Conservation (phyloP, 2,888 invertebrate species). For the Agrochola litura region DNA sequence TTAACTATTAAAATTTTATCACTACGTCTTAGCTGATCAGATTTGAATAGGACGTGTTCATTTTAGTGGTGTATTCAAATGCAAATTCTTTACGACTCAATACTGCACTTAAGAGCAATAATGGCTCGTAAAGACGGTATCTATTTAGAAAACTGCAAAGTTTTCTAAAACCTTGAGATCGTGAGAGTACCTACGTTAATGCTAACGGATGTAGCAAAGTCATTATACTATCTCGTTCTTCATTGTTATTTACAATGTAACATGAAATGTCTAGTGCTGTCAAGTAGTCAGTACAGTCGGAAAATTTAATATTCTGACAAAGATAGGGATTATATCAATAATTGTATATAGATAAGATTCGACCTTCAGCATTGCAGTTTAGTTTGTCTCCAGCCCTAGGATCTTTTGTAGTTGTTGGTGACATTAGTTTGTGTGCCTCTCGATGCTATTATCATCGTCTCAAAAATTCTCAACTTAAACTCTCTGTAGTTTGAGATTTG, state of each 20-base stretch:
- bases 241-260: slow-evolving; percentile 26
- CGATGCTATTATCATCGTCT: neutral
- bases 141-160: slow-evolving; percentile 54
- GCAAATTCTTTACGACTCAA: slow-evolving; percentile 48
- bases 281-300: neutral
- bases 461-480: slow-evolving; percentile 1
- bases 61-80: slow-evolving; percentile 48
- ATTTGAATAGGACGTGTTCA: slow-evolving; percentile 41
- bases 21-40: slow-evolving; percentile 17
- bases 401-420: neutral
- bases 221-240: slow-evolving; percentile 26
- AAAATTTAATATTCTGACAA: slow-evolving; percentile 7
- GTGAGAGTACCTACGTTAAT: slow-evolving; percentile 25
- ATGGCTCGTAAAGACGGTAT: slow-evolving; percentile 38
- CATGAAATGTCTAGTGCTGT: neutral
- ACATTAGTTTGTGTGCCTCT: neutral
- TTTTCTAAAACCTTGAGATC: slow-evolving; percentile 51
- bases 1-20: slow-evolving; percentile 35
- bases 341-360: neutral
- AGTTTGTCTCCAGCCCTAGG: neutral
- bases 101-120: slow-evolving; percentile 38
- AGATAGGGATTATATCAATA: neutral
- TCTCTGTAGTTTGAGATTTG: slow-evolving; percentile 24
- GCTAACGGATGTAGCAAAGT: slow-evolving; percentile 21
- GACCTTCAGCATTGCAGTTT: slow-evolving; percentile 15